Conservation (phyloP, 1,140 invertebrate genomes). For the Megalopta genalis region DNA sequence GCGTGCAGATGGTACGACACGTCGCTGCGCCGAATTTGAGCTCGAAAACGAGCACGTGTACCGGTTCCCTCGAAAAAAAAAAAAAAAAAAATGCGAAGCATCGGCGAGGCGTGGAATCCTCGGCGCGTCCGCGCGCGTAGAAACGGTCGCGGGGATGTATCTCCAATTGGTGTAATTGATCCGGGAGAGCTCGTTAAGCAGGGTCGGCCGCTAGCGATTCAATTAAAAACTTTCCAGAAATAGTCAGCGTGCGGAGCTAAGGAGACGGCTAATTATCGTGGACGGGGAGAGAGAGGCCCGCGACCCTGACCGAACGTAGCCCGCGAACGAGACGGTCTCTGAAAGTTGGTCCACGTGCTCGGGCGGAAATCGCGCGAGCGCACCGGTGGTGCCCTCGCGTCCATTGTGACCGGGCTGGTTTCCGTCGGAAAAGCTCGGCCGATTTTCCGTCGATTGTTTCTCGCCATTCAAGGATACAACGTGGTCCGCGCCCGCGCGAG, state of each 20-base stretch:
- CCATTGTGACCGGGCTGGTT: no score
- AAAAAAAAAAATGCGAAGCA: no score
- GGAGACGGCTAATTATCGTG: constrained; percentile 14
- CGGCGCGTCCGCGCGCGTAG: neutral
- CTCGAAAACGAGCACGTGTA: no score
- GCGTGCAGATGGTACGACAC: no score
- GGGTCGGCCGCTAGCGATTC: neutral
- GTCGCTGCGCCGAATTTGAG: no score
- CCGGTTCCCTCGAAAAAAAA: no score
- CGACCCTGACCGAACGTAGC: constrained; percentile 25
- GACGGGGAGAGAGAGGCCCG: neutral
- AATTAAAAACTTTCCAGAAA: constrained; percentile 19
- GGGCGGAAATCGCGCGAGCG: neutral
- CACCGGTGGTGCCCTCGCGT: no score
- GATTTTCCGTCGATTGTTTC: constrained; percentile 64
- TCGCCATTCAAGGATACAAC: constrained; percentile 69
- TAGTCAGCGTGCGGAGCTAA: neutral
- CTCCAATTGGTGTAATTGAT: neutral
- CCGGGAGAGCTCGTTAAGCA: neutral
- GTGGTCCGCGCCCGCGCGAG: neutral
- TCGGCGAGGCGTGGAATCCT: neutral
- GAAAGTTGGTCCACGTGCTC: constrained; percentile 26
- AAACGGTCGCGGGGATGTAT: neutral
- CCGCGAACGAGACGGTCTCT: neutral
- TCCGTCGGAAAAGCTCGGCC: constrained; percentile 29